A percentile compares a stretch with the other conserved stretches of the same genome.
These are phyloP conservation scores for Miltochrista miniata DNA, from an alignment of 2,888 invertebrate genomes.

Conservation along the genomic window DNA sequence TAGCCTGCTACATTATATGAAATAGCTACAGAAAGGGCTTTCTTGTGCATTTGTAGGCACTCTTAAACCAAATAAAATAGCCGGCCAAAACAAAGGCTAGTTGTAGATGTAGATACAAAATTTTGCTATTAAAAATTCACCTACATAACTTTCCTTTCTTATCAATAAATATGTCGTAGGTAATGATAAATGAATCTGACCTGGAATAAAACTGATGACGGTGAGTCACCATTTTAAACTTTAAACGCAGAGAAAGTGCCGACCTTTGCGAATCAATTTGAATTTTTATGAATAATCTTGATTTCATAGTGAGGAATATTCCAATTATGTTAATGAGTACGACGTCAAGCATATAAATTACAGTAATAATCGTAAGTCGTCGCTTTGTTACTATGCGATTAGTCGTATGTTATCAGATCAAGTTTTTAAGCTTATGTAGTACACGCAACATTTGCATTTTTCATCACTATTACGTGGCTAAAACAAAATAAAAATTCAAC, in stretches of 20 bases:
- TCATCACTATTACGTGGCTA: slow-evolving; percentile 29
- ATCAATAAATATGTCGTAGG: too few species aligned
- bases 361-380: slow-evolving; percentile 34
- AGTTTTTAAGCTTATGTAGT: slow-evolving; percentile 15
- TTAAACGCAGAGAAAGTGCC: slow-evolving; percentile 24
- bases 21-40: too few species aligned
- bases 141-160: too few species aligned
- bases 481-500: slow-evolving; percentile 26
- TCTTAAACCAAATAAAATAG: too few species aligned
- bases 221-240: slow-evolving; percentile 1
- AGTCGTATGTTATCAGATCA: slow-evolving; percentile 45
- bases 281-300: slow-evolving; percentile 30
- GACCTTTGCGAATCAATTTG: slow-evolving; percentile 12
- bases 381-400: slow-evolving; percentile 46
- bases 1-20: too few species aligned
- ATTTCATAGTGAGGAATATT: slow-evolving; percentile 32
- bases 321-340: slow-evolving; percentile 36
- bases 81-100: too few species aligned
- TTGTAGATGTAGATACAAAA: too few species aligned
- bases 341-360: slow-evolving; percentile 26
- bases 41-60: too few species aligned
- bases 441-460: slow-evolving; percentile 34
- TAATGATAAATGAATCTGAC: too few species aligned
- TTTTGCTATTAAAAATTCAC: too few species aligned
- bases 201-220: too few species aligned